Base-by-base conservation (phyloP, 2,888 invertebrate genomes). In the Stegophylla sp. region DNA sequence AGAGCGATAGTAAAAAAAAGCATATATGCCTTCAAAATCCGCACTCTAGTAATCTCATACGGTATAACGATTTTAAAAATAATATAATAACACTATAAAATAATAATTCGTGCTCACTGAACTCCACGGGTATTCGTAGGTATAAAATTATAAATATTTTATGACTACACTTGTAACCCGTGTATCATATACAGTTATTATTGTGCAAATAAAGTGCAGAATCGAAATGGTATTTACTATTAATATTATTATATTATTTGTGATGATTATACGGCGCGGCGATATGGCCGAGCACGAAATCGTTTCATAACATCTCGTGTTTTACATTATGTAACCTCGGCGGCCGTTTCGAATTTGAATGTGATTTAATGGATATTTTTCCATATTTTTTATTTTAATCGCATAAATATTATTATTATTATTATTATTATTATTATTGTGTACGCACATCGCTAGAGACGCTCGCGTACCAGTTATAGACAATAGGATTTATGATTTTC, bases 251-350 rank as follows among this genome's bases (percentile, higher is more conserved):
- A n/a, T n/a, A n/a, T n/a, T n/a, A 45, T 67, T 48, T 69, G 12
- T 23, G 43, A 43, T 64, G 64, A 66, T 76, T 53, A 43, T 34
- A 66, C n/a, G n/a, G n/a, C n/a, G n/a, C n/a, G n/a, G n/a, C n/a
- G 20, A 53, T 77, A 59, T 56, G 28, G 0, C 43, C 9, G 56
- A 59, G 45, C 77, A 77, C 67, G 77, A 77, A 45, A 77, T 69
- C 7, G 45, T 77, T 77, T 77, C 77, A 77, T 67, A 77, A 77
- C 20, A 15, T 28, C 48, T 69, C 67, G 77, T 77, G 67, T 48
- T 59, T 77, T 59, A 59, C 34, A 45, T 67, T 67, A 69, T 59
- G 67, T 20, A 77, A 77, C 45, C 53, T 2, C n/a, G n/a, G n/a
- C n/a, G n/a, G n/a, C 7, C 15, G 59, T 71, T 59, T 79, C 26